Evolutionary conservation across 2,797 vertebrate genomes (phyloP).

Genomic region (Ceryle rudis): DNA sequence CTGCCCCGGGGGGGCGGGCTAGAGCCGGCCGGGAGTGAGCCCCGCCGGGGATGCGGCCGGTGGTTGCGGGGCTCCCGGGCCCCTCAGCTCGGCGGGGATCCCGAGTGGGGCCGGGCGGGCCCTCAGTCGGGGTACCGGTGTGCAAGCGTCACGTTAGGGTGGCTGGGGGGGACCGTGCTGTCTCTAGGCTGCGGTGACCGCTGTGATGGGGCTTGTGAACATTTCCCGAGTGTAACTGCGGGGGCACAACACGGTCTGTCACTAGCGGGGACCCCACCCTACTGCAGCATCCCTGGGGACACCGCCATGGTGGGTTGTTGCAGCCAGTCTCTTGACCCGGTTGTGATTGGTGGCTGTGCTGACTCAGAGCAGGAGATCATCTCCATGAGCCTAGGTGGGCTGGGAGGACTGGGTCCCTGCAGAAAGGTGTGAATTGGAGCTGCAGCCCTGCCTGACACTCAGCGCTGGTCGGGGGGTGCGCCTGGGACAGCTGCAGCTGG

Average conservation of each 20-base stretch:
- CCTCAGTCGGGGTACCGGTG: background rate
- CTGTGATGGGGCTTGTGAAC: background rate
- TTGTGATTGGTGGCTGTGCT: background rate
- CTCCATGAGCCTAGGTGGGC: accelerated
- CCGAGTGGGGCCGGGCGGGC: background rate
- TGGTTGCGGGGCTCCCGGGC: background rate
- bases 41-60: background rate
- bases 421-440: background rate
- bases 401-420: background rate
- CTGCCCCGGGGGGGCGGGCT: background rate
- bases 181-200: accelerated
- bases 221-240: background rate
- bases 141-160: accelerated
- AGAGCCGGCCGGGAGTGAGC: background rate
- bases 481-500: accelerated
- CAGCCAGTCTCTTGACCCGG: background rate
- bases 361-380: background rate
- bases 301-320: accelerated
- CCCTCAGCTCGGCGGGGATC: background rate
- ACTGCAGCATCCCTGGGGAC: background rate
- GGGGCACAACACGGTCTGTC: background rate
- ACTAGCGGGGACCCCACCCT: background rate
- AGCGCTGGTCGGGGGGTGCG: accelerated
- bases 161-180: accelerated
- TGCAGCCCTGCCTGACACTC: background rate